These are phyloP conservation scores for Dendronephthya gigantea DNA, from an alignment of 64 coral and sea anemone species.

Conservation along the genomic window DNA sequence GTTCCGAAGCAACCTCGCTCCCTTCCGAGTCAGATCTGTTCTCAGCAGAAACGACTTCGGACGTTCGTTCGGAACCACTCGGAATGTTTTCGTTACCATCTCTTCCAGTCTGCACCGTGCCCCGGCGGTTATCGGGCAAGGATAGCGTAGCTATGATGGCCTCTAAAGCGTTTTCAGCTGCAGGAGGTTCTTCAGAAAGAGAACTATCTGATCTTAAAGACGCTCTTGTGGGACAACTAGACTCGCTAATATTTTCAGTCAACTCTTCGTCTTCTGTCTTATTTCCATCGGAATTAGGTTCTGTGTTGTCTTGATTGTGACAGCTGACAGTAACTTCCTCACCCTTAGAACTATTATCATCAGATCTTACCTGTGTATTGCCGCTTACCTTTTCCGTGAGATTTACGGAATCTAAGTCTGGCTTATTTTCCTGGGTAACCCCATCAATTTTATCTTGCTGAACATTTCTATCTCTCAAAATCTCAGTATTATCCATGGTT, in stretches of 20 bases:
- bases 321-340: not conserved
- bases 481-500: not conserved
- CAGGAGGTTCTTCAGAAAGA: not conserved
- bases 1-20: slow-evolving; percentile 17
- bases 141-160: not conserved
- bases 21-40: not conserved
- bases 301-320: not conserved
- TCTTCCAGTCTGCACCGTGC: not conserved
- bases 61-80: not conserved
- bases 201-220: not conserved
- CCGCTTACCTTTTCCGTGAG: not conserved
- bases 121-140: not conserved
- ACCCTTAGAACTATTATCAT: not conserved
- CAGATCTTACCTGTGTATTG: not conserved
- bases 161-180: not conserved
- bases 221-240: not conserved
- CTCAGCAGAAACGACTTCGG: not conserved
- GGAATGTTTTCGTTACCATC: not conserved
- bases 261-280: not conserved
- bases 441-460: not conserved
- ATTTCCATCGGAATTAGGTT: not conserved
- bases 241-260: not conserved
- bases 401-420: not conserved
- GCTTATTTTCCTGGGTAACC: not conserved
- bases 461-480: not conserved